These are phyloP conservation scores for Zenarchopterus dispar DNA, from an alignment of 2,797 vertebrate genomes.

Conservation along the genomic window DNA sequence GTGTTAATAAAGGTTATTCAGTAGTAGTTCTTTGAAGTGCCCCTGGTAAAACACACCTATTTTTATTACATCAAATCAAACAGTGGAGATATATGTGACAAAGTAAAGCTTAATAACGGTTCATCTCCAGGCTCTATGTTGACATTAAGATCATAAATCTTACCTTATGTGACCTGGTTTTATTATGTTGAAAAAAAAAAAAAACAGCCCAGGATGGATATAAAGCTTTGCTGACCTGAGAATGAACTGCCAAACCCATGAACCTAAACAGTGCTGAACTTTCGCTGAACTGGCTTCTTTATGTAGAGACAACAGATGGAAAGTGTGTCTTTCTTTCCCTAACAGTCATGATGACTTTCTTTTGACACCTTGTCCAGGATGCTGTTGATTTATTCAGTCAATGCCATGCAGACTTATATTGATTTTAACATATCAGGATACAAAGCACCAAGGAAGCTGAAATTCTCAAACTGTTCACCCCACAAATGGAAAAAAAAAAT, in stretches of 20 bases:
- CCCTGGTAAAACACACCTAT: conserved; percentile 13
- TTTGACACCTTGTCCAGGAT: conserved; percentile 29
- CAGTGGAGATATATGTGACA: conserved; percentile 22
- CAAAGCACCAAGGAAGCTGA: conserved; percentile 6
- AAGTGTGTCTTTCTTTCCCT: conserved; percentile 67
- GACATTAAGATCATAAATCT: conserved; percentile 64
- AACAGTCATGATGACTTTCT: conserved; percentile 34
- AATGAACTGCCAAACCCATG: conserved; percentile 85
- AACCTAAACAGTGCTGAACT: conserved; percentile 90
- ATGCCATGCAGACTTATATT: not conserved
- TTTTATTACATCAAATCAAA: conserved; percentile 62
- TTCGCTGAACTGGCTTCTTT: conserved; percentile 84
- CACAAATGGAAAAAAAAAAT: not conserved
- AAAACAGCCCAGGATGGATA: conserved; percentile 44
- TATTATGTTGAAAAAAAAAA: conserved; percentile 48
- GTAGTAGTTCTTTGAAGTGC: not conserved
- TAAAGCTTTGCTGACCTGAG: conserved; percentile 81
- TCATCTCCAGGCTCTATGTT: conserved; percentile 38
- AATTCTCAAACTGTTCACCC: not conserved
- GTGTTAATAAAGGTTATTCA: not conserved
- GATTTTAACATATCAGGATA: not conserved
- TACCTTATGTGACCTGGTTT: conserved; percentile 61
- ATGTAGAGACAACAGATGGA: conserved; percentile 87
- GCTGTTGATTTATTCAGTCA: conserved; percentile 15
- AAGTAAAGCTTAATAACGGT: conserved; percentile 34